Percentiles rank a stretch among this genome's conserved stretches.
Conservation (phyloP, 2,888 invertebrate species). For the Mesorhabditis spiculigera region DNA sequence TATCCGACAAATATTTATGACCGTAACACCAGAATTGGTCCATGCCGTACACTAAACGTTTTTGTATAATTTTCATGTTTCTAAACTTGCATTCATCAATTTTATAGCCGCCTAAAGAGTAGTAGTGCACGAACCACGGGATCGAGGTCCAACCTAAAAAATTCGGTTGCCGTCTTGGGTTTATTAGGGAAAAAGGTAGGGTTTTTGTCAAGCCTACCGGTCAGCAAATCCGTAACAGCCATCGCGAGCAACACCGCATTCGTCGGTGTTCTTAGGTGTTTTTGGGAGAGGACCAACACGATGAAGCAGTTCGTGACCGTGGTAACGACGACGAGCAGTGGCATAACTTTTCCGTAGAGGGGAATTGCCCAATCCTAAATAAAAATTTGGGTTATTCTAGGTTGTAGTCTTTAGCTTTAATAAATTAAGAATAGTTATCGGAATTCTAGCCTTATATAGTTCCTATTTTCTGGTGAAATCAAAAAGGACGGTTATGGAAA, state of each 20-base stretch:
- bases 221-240: slow-evolving; percentile 49
- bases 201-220: slow-evolving; percentile 22
- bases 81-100: slow-evolving; percentile 21
- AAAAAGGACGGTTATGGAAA: too few species aligned
- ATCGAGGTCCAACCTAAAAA: slow-evolving; percentile 35
- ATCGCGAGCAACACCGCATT: slow-evolving; percentile 47
- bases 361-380: slow-evolving; percentile 40
- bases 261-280: slow-evolving; percentile 52
- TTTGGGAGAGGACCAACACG: slow-evolving; percentile 27
- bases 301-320: slow-evolving; percentile 45
- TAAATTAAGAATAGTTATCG: too few species aligned
- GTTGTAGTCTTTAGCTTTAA: too few species aligned
- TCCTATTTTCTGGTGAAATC: too few species aligned
- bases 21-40: slow-evolving; percentile 56
- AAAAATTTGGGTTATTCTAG: too few species aligned
- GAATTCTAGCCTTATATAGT: too few species aligned
- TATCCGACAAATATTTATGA: slow-evolving; percentile 63
- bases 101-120: slow-evolving; percentile 45
- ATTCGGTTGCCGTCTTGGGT: background rate
- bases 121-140: slow-evolving; percentile 52
- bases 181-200: background rate
- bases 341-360: slow-evolving; percentile 47
- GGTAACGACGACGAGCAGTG: slow-evolving; percentile 33
- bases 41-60: slow-evolving; percentile 20
- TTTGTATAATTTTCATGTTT: background rate